Evolutionary conservation across 2,113 vertebrate species (phyloP), one percentile per base, ranked within the genome.

Genomic region (Platichthys flesus): DNA sequence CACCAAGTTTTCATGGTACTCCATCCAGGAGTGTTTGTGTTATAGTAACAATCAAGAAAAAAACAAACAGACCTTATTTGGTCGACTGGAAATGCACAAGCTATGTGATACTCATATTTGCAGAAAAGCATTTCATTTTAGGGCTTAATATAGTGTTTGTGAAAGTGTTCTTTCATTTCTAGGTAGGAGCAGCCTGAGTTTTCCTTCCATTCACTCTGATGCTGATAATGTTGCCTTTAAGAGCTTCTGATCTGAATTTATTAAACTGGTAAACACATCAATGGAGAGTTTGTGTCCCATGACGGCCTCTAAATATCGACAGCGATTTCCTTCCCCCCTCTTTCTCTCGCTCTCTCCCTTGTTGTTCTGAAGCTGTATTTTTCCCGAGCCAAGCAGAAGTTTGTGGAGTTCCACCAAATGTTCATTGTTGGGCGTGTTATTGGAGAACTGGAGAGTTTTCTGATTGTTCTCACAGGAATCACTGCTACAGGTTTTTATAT

Each of bases 391-490:
- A 63, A 57, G 60, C 21, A 67, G 59, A 67, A 54, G 74, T 84
- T 40, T 1, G 54, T 54, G 77, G 78, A 89, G 72, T 93, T 93
- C 90, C 85, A 85, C 80, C 85, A 88, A 90, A 91, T 92, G 91
- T 93, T 86, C 65, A n/a, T 62, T 69, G 59, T 57, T 71, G 58
- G 62, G 2, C 16, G 42, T 45, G 63, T 85, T 71, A 81, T 42
- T 79, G 84, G 81, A 57, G 24, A 75, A 69, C 31, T 81, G 84
- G 81, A 57, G 24, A 71, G 67, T 26, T 31, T 28, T 78, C 40
- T 45, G 51, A 64, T 83, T 88, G 77, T 85, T 83, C 54, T 60
- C 20, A 1, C 52, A 68, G 26, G 3, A 60, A 52, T 68, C 47
- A n/a, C 28, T 4, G 3, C 18, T 49, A 26, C n/a, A 71, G 54